These are phyloP conservation scores for Malacoraja senta DNA, from an alignment of 2,797 vertebrate genomes.

Conservation along the genomic window DNA sequence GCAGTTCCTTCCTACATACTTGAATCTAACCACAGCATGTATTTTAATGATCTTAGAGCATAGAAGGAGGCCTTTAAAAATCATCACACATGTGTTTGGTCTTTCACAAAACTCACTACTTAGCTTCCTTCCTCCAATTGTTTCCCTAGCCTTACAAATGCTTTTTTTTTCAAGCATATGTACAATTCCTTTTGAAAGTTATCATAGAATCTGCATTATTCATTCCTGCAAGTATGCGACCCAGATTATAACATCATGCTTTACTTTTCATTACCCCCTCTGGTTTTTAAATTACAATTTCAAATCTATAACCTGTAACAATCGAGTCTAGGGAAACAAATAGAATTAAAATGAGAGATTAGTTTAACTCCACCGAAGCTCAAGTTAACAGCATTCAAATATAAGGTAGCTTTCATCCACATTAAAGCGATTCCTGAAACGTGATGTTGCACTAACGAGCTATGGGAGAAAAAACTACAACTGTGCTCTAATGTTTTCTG, in stretches of 20 bases:
- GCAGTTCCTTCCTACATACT: too few relatives aligned
- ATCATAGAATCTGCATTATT: background rate
- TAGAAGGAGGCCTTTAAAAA: background rate
- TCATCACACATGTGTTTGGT: background rate
- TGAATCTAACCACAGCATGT: background rate
- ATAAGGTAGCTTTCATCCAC: background rate
- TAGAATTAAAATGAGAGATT: background rate
- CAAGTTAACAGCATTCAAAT: background rate
- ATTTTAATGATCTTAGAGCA: background rate
- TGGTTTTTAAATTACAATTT: background rate
- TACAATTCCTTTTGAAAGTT: background rate
- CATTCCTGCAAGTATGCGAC: background rate
- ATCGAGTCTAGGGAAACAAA: background rate
- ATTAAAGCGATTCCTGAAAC: background rate
- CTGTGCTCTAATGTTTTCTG: too few relatives aligned
- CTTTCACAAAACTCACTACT: background rate
- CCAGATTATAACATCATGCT: background rate
- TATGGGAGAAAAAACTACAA: background rate
- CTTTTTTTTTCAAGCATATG: background rate
- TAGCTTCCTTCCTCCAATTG: background rate
- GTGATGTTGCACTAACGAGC: background rate
- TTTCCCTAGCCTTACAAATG: background rate
- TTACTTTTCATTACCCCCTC: background rate
- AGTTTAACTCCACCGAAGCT: background rate
- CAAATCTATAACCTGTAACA: background rate